Conservation (phyloP, 2,797 vertebrate genomes). For the Melanogrammus aeglefinus region DNA sequence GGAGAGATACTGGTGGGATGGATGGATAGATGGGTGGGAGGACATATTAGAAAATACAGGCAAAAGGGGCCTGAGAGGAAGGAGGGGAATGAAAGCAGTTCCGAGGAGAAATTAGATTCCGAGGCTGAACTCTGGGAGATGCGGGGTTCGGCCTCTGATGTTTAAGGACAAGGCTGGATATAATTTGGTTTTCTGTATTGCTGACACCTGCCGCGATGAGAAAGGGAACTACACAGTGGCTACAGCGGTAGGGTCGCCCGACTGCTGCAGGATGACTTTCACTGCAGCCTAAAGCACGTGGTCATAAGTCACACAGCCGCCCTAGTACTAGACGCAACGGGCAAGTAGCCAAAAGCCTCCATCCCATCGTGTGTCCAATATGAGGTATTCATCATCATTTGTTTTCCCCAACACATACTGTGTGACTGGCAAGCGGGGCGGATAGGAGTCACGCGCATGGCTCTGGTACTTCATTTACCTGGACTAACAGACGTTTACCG, state of each 20-base stretch:
- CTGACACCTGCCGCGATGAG: not conserved
- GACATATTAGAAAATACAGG: not conserved
- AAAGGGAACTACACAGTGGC: not conserved
- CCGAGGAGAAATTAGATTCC: not conserved
- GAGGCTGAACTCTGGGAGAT: not conserved
- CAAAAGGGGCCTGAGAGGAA: not conserved
- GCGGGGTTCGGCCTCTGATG: too few relatives aligned
- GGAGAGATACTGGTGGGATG: not conserved
- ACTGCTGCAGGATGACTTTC: not conserved
- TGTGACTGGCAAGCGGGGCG: not conserved
- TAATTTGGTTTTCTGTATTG: slow-evolving; percentile 1
- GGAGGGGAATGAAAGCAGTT: not conserved
- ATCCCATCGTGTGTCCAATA: not conserved
- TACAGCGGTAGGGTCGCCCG: not conserved
- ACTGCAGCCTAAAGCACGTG: not conserved
- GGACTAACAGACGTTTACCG: not conserved
- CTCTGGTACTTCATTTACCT: not conserved
- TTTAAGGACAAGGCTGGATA: not conserved
- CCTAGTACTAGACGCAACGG: not conserved
- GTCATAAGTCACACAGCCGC: not conserved
- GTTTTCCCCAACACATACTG: not conserved
- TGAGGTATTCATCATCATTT: not conserved
- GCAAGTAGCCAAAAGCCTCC: not conserved
- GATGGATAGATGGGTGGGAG: not conserved
- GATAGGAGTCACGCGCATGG: not conserved